A percentile compares a stretch with the other conserved stretches of the same genome.
Evolutionary conservation across 2,797 vertebrate species (phyloP).

Genomic region (Coreius guichenoti): DNA sequence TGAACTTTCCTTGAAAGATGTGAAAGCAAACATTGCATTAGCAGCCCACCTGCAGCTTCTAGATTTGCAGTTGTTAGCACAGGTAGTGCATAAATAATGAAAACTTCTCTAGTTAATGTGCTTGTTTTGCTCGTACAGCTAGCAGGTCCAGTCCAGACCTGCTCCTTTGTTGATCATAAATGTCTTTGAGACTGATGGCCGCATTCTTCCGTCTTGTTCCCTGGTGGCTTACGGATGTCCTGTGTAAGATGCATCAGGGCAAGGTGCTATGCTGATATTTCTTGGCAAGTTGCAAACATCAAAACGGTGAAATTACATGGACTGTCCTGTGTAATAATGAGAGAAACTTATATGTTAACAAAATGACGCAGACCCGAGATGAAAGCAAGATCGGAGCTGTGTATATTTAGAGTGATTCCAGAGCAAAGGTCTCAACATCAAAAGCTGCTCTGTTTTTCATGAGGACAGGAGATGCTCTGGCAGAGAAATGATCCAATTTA

Average conservation of each 20-base stretch:
- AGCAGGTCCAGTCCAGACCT: constrained; percentile 13
- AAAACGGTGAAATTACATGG: neutral
- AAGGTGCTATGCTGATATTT: neutral
- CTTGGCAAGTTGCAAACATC: constrained; percentile 17
- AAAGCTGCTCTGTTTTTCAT: constrained; percentile 25
- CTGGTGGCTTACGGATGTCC: neutral
- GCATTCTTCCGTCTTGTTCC: constrained; percentile 8
- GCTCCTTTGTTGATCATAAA: constrained; percentile 33
- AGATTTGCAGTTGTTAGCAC: constrained; percentile 12
- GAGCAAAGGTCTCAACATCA: constrained; percentile 32
- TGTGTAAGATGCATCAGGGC: neutral
- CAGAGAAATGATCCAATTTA: constrained; percentile 20
- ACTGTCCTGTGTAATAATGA: constrained; percentile 2
- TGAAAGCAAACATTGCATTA: neutral
- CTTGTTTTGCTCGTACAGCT: constrained; percentile 8
- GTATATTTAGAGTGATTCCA: constrained; percentile 14
- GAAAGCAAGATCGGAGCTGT: constrained; percentile 20
- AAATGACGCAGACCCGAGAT: constrained; percentile 19
- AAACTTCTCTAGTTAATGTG: constrained; percentile 5
- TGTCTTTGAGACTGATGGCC: neutral
- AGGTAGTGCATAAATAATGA: constrained; percentile 19
- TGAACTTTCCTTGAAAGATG: constrained; percentile 3
- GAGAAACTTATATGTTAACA: neutral
- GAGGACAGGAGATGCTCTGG: constrained; percentile 12
- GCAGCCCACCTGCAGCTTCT: constrained; percentile 2